phyloP scores from a whole-genome alignment of 1,140 invertebrate species.

The Pentalonia nigronervosa region DNA sequence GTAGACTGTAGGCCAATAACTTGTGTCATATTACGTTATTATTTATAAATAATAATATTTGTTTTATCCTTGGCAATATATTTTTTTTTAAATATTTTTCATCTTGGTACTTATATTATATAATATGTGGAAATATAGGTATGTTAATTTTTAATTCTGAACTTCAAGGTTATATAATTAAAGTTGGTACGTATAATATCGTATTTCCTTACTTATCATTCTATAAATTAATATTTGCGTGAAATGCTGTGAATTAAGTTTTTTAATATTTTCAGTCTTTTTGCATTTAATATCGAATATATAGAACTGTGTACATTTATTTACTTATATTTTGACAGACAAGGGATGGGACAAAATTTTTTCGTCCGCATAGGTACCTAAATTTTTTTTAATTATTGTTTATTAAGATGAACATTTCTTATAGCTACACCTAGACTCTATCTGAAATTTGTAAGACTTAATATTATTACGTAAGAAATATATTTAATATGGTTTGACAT shows the following conservation, averaged over 20 bases:
- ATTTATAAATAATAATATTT: background rate
- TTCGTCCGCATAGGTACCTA: too few species aligned
- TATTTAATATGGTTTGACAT: too few species aligned
- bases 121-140: background rate
- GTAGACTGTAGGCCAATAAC: too few species aligned
- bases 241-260: background rate
- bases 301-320: background rate
- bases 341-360: too few species aligned
- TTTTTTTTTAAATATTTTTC: background rate
- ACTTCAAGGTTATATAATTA: background rate
- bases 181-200: background rate
- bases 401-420: too few species aligned
- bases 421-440: too few species aligned
- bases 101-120: background rate
- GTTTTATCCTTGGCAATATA: background rate
- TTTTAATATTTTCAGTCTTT: background rate
- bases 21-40: too few species aligned
- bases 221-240: background rate
- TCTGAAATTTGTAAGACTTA: too few species aligned
- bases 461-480: too few species aligned
- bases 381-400: too few species aligned
- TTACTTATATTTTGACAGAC: background rate
- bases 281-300: background rate
- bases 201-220: background rate
- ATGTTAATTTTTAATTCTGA: background rate